These are phyloP conservation scores for Nesidiocoris tenuis DNA, from an alignment of 2,888 invertebrate species.

Conservation along the genomic window DNA sequence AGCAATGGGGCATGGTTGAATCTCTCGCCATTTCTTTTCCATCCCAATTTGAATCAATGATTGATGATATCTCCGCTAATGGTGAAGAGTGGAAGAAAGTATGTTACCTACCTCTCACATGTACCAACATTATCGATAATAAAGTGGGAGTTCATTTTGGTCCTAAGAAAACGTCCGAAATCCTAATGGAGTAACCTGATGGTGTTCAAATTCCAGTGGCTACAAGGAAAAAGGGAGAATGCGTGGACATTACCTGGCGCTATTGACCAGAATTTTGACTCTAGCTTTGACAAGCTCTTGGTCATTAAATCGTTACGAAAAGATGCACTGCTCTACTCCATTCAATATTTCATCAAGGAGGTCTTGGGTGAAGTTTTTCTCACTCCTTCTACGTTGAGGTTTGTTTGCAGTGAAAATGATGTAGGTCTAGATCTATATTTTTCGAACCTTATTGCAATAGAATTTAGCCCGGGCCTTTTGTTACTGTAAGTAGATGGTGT, in stretches of 20 bases:
- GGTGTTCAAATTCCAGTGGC: not conserved
- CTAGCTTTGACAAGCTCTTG: slow-evolving; percentile 14
- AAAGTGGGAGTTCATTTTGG: too few species aligned
- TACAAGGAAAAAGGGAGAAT: not conserved
- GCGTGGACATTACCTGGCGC: not conserved
- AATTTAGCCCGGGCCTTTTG: not conserved
- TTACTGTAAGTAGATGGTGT: too few species aligned
- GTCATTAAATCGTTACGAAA: slow-evolving; percentile 30
- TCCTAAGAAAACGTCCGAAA: not conserved
- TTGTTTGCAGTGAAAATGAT: too few species aligned
- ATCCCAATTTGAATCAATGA: not conserved
- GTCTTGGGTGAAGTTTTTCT: slow-evolving; percentile 86
- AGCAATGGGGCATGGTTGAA: slow-evolving; percentile 21
- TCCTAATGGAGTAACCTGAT: not conserved
- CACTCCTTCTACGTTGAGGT: slow-evolving; percentile 78
- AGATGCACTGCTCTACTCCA: slow-evolving; percentile 61
- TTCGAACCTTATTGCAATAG: not conserved
- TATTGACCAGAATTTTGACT: not conserved
- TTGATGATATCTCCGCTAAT: slow-evolving; percentile 47
- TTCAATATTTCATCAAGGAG: slow-evolving; percentile 76
- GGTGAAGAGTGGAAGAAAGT: slow-evolving; percentile 68
- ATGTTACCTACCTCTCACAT: too few species aligned
- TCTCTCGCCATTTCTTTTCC: slow-evolving; percentile 1
- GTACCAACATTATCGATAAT: too few species aligned
- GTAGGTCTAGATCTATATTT: too few species aligned